A percentile compares a stretch with the other conserved stretches of the same genome.
Conservation (phyloP, 2,888 invertebrate species). For the Callinectes sapidus region DNA sequence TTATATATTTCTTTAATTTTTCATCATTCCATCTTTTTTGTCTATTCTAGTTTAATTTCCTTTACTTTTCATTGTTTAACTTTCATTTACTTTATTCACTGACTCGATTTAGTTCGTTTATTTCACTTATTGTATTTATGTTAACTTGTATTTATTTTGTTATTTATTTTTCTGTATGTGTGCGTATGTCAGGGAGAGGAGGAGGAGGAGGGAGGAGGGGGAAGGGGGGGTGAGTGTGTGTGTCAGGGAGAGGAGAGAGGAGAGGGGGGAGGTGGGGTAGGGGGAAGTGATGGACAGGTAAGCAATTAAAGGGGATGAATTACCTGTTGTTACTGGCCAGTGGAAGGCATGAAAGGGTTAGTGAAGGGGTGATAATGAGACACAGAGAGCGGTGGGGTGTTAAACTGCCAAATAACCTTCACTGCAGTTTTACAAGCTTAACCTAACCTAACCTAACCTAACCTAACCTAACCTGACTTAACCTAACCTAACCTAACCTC, state of each 20-base stretch:
- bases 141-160: too few relatives aligned
- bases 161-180: not conserved
- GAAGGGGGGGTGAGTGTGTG: not conserved
- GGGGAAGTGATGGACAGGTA: not conserved
- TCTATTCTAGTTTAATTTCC: too few relatives aligned
- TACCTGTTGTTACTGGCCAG: not conserved
- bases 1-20: not conserved
- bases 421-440: not conserved
- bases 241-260: not conserved
- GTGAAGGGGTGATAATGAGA: not conserved
- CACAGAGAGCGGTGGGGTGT: not conserved
- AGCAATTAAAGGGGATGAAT: not conserved
- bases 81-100: too few relatives aligned
- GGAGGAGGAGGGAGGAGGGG: too few relatives aligned
- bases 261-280: not conserved
- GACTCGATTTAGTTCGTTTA: too few relatives aligned
- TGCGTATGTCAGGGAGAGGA: not conserved
- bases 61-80: too few relatives aligned
- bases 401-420: not conserved
- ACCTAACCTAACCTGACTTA: too few relatives aligned
- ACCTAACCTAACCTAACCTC: too few relatives aligned
- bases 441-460: not conserved
- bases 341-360: not conserved
- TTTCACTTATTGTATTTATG: too few relatives aligned
- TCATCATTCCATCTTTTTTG: too few relatives aligned